These are phyloP conservation scores for Cyprinodon tularosa DNA, from an alignment of 2,113 vertebrate species.

Conservation along the genomic window DNA sequence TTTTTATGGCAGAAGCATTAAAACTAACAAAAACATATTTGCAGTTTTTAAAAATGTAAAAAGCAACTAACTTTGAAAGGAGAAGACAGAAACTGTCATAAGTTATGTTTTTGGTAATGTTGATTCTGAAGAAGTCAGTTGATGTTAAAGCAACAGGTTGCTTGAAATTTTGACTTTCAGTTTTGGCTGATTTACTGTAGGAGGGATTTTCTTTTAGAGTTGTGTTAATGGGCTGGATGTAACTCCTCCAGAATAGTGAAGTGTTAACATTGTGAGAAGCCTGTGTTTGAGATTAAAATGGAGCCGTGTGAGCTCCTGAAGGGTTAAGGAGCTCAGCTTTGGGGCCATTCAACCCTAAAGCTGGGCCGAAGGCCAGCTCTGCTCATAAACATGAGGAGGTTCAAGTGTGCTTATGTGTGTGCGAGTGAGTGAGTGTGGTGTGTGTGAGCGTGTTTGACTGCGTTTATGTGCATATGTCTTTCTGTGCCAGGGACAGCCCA, in stretches of 20 bases:
- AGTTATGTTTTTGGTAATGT: not conserved
- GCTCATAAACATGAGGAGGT: conserved; percentile 80
- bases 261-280: conserved; percentile 32
- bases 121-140: conserved; percentile 1
- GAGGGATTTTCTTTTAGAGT: conserved; percentile 24
- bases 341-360: conserved; percentile 70
- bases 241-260: conserved; percentile 27
- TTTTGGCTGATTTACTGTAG: conserved; percentile 18
- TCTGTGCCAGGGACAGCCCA: conserved; percentile 83
- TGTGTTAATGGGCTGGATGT: conserved; percentile 15
- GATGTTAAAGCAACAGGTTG: conserved; percentile 50
- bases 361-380: conserved; percentile 75
- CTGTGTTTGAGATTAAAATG: conserved; percentile 53
- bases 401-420: conserved; percentile 50
- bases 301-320: conserved; percentile 59
- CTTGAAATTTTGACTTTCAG: conserved; percentile 11
- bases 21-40: too few species aligned
- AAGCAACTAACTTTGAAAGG: too few species aligned
- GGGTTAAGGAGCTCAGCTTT: conserved; percentile 75
- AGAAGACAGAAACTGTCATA: not conserved
- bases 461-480: conserved; percentile 55
- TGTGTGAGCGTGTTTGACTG: conserved; percentile 29
- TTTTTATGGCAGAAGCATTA: too few species aligned
- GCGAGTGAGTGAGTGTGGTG: conserved; percentile 22
- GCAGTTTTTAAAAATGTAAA: too few species aligned